Conservation (phyloP, 2,797 vertebrate species). For the Neosilurus hyrtlii region DNA sequence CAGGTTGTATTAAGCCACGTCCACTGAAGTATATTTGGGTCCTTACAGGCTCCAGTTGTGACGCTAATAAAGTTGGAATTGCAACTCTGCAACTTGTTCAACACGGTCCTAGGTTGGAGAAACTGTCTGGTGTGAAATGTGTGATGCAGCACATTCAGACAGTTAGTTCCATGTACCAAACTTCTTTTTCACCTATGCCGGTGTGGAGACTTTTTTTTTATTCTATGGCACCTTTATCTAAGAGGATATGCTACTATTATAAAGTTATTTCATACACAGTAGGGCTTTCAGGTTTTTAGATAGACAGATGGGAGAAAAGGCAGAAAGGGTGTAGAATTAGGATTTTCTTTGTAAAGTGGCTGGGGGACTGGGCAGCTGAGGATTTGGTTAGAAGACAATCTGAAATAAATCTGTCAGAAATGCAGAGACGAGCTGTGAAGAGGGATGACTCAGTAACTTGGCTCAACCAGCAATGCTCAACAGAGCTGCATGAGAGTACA, state of each 20-base stretch:
- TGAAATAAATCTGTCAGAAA: constrained; percentile 8
- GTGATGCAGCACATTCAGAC: too few relatives aligned
- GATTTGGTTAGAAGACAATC: neutral
- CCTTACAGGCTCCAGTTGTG: too few relatives aligned
- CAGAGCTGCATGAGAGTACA: neutral
- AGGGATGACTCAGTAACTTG: constrained; percentile 38
- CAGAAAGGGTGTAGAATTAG: neutral
- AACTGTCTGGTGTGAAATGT: too few relatives aligned
- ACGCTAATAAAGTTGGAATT: too few relatives aligned
- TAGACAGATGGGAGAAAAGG: neutral
- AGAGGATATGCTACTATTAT: neutral
- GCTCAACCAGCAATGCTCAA: neutral
- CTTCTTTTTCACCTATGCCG: too few relatives aligned
- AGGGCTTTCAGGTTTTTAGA: neutral
- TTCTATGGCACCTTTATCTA: too few relatives aligned
- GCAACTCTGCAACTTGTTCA: too few relatives aligned
- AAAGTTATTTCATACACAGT: neutral
- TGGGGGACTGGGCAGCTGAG: neutral
- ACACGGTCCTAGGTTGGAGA: too few relatives aligned
- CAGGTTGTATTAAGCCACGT: too few relatives aligned
- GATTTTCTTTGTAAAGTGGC: constrained; percentile 5
- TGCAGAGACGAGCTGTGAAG: constrained; percentile 4
- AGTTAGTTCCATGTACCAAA: too few relatives aligned
- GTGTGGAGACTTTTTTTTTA: too few relatives aligned
- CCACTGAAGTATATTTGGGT: too few relatives aligned